Base-by-base conservation (phyloP, 2,113 vertebrate species). In the Pristiophorus japonicus region DNA sequence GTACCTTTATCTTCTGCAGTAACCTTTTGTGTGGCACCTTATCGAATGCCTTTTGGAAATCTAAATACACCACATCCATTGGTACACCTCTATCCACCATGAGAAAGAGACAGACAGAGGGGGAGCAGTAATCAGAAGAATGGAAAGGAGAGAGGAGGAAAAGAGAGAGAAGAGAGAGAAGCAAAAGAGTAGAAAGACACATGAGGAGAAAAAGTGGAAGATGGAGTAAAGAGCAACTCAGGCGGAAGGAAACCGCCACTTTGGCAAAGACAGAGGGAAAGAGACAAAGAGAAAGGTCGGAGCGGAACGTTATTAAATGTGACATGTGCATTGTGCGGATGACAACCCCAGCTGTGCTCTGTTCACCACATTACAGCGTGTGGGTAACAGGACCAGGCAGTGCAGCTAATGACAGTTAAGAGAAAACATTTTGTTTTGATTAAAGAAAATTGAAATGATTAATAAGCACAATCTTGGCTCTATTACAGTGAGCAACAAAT, bases 401-500 rank as follows among this genome's bases (percentile, higher is more conserved):
- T 47, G 65, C 63, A 20, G n/a, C 92, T 94, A 94, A 94, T 94
- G 92, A 67, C 65, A 70, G 92, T 47, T 67, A 94, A 92, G 92
- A 67, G 63, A 94, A 94, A 94, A 67, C 63, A 94, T 70, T 94
- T 94, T 67, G 24, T 70, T 94, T 94, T 94, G 92, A 94, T 94
- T 94, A 67, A 94, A 67, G 65, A 67, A 94, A 94, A 70, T 94
- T 67, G 24, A 70, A 65, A 67, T 67, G 92, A 94, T 92, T 92
- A 92, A 92, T 92, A 92, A 92, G 88, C 59, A 92, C 88, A 92
- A 92, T 92, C 62, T 92, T 92, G 88, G 88, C 30, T 92, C 88
- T 92, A 92, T 63, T 92, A 92, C 59, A 38, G n/a, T 38, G 59
- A 92, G 88, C 65, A 65, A 92, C 88, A 65, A 63, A 92, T 92